Evolutionary conservation across 2,797 vertebrate species (phyloP).

Genomic region (Argentina silus): DNA sequence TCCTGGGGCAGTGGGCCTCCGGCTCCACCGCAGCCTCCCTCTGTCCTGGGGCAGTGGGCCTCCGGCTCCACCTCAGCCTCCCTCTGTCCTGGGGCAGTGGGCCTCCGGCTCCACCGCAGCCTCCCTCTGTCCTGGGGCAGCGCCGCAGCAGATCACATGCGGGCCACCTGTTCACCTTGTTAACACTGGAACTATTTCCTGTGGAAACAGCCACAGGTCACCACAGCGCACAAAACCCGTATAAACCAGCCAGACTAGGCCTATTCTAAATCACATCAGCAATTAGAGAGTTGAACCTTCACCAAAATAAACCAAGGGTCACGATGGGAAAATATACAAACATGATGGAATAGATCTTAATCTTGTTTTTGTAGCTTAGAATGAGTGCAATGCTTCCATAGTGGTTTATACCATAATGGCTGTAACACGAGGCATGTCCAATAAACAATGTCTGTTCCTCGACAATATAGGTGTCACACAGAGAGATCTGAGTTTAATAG

Average conservation of each 20-base stretch:
- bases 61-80: background rate
- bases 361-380: slow-evolving; percentile 37
- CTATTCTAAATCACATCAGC: slow-evolving; percentile 41
- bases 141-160: background rate
- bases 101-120: background rate
- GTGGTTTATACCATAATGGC: background rate
- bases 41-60: background rate
- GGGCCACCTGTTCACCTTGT: slow-evolving; percentile 20
- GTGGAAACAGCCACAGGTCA: slow-evolving; percentile 30
- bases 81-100: background rate
- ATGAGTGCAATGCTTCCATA: background rate
- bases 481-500: too few species aligned
- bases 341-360: slow-evolving; percentile 45
- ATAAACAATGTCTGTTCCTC: too few species aligned
- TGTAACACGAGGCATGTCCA: too few species aligned
- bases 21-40: background rate
- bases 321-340: slow-evolving; percentile 53
- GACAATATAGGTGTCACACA: too few species aligned
- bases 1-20: background rate
- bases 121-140: background rate
- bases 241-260: slow-evolving; percentile 33
- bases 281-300: slow-evolving; percentile 29
- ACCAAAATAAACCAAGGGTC: slow-evolving; percentile 55
- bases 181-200: slow-evolving; percentile 41
- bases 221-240: slow-evolving; percentile 11